Evolutionary conservation across 2,113 vertebrate genomes (phyloP).

Genomic region (Scomber japonicus): DNA sequence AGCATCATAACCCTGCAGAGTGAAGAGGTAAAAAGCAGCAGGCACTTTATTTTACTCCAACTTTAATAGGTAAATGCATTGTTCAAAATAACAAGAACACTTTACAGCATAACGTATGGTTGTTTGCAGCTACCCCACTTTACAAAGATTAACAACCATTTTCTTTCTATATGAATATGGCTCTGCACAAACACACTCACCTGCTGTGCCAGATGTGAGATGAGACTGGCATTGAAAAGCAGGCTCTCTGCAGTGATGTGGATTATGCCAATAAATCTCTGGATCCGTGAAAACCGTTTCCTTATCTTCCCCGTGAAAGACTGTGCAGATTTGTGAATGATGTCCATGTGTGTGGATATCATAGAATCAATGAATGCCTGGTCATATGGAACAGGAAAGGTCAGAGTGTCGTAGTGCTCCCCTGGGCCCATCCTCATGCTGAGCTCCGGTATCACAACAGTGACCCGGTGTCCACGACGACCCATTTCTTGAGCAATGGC

Average conservation of each 20-base stretch:
- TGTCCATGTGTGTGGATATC: fast-evolving
- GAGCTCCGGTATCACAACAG: constrained; percentile 86
- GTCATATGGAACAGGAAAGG: constrained; percentile 73
- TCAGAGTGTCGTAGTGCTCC: constrained; percentile 81
- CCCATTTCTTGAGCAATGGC: constrained; percentile 82
- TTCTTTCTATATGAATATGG: background rate
- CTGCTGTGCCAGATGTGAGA: constrained; percentile 71
- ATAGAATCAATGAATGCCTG: constrained; percentile 58
- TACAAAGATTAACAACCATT: too few relatives aligned
- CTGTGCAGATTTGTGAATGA: constrained; percentile 25
- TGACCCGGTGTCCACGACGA: constrained; percentile 82
- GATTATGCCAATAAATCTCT: background rate
- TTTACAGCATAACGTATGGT: background rate
- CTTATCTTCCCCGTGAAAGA: constrained; percentile 75
- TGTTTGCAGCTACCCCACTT: background rate
- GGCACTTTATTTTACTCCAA: background rate
- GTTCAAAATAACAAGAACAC: background rate
- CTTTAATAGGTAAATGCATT: too few relatives aligned
- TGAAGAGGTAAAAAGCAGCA: constrained; percentile 1
- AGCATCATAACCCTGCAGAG: constrained; percentile 75
- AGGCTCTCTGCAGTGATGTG: constrained; percentile 79
- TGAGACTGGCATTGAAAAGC: constrained; percentile 76
- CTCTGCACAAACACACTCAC: constrained; percentile 38
- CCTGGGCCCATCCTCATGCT: constrained; percentile 81
- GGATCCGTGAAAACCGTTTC: background rate